These are phyloP conservation scores for Oxycera nigricornis DNA, from an alignment of 2,888 invertebrate species.

Conservation along the genomic window DNA sequence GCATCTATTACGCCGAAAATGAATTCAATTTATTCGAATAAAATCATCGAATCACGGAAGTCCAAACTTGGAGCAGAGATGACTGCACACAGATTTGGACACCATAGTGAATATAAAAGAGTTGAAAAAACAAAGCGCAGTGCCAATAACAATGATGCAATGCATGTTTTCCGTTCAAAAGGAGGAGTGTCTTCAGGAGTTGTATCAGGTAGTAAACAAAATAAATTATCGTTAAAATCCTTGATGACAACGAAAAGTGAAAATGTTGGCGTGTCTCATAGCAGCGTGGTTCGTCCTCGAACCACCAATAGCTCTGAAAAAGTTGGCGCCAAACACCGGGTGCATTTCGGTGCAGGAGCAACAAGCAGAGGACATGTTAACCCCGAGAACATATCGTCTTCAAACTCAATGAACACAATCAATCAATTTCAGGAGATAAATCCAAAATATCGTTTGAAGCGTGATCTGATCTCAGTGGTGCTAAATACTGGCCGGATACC, in stretches of 20 bases:
- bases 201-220: not conserved
- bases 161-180: slow-evolving; percentile 10
- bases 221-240: not conserved
- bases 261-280: no score
- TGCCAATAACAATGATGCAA: not conserved
- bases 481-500: not conserved
- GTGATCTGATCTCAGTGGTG: slow-evolving; percentile 10
- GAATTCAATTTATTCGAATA: not conserved
- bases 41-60: not conserved
- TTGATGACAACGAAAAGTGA: not conserved
- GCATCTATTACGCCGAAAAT: no score
- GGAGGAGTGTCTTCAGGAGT: not conserved
- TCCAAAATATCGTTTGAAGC: slow-evolving; percentile 3
- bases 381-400: slow-evolving; percentile 11
- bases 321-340: not conserved
- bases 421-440: not conserved
- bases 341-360: not conserved
- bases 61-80: not conserved
- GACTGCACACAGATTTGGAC: no score
- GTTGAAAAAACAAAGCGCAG: not conserved
- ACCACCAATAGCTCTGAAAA: no score
- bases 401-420: not conserved
- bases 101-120: not conserved
- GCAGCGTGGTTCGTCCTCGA: not conserved
- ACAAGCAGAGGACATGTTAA: not conserved